Conservation (phyloP, 2,113 vertebrate species). For the Pseudonaja textilis region DNA sequence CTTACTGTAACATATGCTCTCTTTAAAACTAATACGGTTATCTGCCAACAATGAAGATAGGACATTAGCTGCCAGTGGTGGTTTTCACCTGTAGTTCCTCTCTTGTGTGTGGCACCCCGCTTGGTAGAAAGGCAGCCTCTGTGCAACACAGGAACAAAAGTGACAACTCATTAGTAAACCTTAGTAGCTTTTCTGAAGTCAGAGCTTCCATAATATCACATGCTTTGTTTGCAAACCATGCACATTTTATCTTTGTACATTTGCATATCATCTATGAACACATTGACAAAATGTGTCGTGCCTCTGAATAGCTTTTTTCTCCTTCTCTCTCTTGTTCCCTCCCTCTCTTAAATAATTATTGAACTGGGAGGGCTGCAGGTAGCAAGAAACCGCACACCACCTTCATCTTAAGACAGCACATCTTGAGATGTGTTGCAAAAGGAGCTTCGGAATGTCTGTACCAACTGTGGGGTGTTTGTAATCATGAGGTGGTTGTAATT, state of each 20-base stretch:
- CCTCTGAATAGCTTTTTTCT: background rate
- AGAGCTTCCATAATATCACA: background rate
- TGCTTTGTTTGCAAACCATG: conserved; percentile 1
- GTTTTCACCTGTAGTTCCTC: background rate
- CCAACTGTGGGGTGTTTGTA: background rate
- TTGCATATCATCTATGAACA: conserved; percentile 31
- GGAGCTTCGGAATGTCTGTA: background rate
- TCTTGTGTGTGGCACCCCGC: too few species aligned
- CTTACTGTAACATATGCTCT: background rate
- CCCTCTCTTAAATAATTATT: background rate
- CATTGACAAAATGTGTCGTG: conserved; percentile 16
- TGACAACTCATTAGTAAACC: conserved; percentile 19
- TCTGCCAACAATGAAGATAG: background rate
- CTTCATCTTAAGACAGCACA: background rate
- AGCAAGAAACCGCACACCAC: background rate
- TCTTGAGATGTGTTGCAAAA: background rate
- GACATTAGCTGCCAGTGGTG: background rate
- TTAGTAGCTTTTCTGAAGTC: background rate
- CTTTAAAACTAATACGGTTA: background rate
- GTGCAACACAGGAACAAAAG: background rate
- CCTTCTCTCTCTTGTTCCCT: background rate
- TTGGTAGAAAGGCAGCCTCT: background rate
- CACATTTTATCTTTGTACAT: conserved; percentile 33
- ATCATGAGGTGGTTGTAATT: background rate
- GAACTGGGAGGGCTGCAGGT: background rate